Evolutionary conservation across 2,113 vertebrate genomes (phyloP).

Genomic region (Crotalus helleri): DNA sequence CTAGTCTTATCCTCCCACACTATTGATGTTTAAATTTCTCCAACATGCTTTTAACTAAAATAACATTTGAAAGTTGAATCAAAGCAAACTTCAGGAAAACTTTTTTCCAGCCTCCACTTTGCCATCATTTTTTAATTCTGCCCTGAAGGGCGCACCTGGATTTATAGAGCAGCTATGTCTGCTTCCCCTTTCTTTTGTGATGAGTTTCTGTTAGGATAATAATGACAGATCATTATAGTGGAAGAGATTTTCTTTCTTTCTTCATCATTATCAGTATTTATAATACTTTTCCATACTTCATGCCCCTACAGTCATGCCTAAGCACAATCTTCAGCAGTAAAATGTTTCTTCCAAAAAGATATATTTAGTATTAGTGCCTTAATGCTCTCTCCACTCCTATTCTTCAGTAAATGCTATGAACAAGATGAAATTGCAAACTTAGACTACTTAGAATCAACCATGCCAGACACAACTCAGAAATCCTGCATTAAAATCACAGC

Average conservation of each 20-base stretch:
- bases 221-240: conserved; percentile 39
- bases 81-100: conserved; percentile 48
- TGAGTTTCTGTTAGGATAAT: conserved; percentile 42
- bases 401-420: not conserved
- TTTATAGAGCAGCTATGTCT: conserved; percentile 45
- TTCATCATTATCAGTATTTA: not conserved
- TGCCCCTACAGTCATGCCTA: not conserved
- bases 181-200: conserved; percentile 38
- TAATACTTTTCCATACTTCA: not conserved
- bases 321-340: not conserved
- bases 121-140: conserved; percentile 56
- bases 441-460: not conserved
- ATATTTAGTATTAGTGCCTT: not conserved
- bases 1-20: conserved; percentile 25
- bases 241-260: not conserved
- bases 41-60: conserved; percentile 54
- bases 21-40: conserved; percentile 59
- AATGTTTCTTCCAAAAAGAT: not conserved
- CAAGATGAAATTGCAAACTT: not conserved
- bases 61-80: conserved; percentile 62
- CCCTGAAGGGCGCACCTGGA: conserved; percentile 66
- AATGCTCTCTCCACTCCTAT: not conserved
- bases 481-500: not conserved
- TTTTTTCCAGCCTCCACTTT: conserved; percentile 24
- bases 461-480: not conserved